Base-by-base conservation (phyloP, 2,888 invertebrate genomes). In the Chironomus riparius region DNA sequence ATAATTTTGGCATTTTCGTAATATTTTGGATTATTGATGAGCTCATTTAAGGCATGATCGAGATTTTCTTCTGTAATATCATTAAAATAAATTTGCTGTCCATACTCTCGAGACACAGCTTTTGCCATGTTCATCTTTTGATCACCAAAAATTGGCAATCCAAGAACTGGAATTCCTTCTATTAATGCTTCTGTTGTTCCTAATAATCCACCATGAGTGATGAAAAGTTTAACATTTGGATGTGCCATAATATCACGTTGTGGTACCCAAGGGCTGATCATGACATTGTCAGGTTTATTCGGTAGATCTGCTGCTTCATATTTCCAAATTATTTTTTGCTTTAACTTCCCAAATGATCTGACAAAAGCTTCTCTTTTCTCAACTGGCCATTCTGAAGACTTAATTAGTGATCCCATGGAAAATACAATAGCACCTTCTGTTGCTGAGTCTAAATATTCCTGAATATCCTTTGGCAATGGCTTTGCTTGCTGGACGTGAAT, bases 41-140 rank as follows among this genome's bases (percentile, higher is more conserved):
- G 15, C 22, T 73, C 73, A 18, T 73, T 73, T 3, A 73, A 6
- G n/a, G 61, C 62, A 21, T 21, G 62, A 13, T n/a, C 13, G 18
- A 73, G 10, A 22, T 4, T 73, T 6, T 73, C 61, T 73, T 62
- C 77, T 0, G 80, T 79, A 22, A 83, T 70, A 0, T 78, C 77
- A 0, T 86, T 85, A 0, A 91, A 83, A 78, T 91, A 88, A 77
- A 91, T 83, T 80, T 89, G 88, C 47, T 90, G 84, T 0, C 91
- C 91, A 81, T 91, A 92, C 0, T 91, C 92, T 77, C 89, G 89
- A 0, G 85, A 79, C 82, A 88, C 89, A 0, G 91, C 90, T 83
- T 91, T 91, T 0, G 89, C 89, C 0, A 92, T 89, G 81, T 92
- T 92, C 0, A 89, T 88, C 78, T 91, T 91, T 82, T 93, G 92